Evolutionary conservation across 2,797 vertebrate species (phyloP).

Genomic region (Phoxinus dragarum): DNA sequence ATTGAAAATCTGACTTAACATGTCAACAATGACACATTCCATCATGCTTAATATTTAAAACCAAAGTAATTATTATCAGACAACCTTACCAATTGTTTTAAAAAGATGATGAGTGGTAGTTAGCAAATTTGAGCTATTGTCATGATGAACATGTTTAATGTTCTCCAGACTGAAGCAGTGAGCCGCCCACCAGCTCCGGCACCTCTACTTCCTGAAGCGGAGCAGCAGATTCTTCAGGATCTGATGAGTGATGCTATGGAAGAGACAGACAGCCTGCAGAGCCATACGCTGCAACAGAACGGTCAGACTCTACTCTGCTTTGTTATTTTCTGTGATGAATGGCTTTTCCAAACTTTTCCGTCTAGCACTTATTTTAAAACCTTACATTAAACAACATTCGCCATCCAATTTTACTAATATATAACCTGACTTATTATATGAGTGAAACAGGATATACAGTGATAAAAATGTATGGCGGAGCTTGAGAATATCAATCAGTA

Average conservation of each 20-base stretch:
- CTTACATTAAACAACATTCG: neutral
- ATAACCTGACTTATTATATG: neutral
- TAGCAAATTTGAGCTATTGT: neutral
- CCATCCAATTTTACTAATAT: neutral
- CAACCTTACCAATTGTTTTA: neutral
- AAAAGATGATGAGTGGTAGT: neutral
- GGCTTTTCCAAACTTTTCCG: neutral
- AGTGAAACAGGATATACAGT: neutral
- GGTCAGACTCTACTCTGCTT: constrained; percentile 72
- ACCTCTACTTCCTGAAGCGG: constrained; percentile 87
- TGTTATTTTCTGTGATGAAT: neutral
- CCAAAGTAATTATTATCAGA: neutral
- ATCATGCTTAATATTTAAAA: neutral
- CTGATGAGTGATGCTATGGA: constrained; percentile 99
- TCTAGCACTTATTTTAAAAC: neutral
- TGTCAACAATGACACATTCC: too few relatives aligned
- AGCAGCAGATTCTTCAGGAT: constrained; percentile 93
- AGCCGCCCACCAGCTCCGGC: constrained; percentile 78
- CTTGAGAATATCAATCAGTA: neutral
- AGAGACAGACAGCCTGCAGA: constrained; percentile 85
- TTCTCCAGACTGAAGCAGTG: constrained; percentile 78
- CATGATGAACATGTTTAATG: constrained; percentile 37
- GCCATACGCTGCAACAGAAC: constrained; percentile 78
- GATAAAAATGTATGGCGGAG: neutral
- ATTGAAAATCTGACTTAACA: neutral